Evolutionary conservation across 2,888 invertebrate species (phyloP).

Genomic region (Melieria picta): DNA sequence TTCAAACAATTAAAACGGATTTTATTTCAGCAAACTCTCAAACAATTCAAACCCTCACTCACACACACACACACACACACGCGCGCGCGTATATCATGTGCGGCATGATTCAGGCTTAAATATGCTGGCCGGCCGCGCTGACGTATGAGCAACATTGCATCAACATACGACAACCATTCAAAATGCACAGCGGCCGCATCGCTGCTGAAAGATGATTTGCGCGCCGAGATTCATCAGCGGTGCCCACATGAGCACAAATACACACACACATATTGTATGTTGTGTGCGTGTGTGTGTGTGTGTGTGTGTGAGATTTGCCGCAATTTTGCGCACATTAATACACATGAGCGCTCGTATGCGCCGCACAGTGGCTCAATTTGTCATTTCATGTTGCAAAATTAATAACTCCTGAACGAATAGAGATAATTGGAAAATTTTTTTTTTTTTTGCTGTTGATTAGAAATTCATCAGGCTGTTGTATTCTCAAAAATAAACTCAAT

Average conservation of each 20-base stretch:
- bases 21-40: conserved; percentile 27
- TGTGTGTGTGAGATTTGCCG: not conserved
- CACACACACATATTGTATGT: not conserved
- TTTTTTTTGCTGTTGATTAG: no score
- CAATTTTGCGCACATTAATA: conserved; percentile 37
- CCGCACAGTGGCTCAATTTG: no score
- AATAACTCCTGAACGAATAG: no score
- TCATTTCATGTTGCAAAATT: no score
- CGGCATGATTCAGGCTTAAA: not conserved
- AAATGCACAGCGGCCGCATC: not conserved
- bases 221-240: conserved; percentile 16
- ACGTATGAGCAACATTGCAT: conserved; percentile 29
- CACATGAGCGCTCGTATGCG: conserved; percentile 35
- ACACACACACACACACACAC: not conserved
- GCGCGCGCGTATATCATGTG: no score
- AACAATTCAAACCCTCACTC: conserved; percentile 13
- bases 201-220: not conserved
- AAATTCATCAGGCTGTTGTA: no score
- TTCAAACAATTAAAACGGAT: conserved; percentile 28
- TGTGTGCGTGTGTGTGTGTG: not conserved
- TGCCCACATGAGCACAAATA: not conserved
- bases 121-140: not conserved
- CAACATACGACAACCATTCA: not conserved
- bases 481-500: no score
- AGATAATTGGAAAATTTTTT: no score